Conservation (phyloP, 2,797 vertebrate species). For the Pipistrellus pygmaeus region DNA sequence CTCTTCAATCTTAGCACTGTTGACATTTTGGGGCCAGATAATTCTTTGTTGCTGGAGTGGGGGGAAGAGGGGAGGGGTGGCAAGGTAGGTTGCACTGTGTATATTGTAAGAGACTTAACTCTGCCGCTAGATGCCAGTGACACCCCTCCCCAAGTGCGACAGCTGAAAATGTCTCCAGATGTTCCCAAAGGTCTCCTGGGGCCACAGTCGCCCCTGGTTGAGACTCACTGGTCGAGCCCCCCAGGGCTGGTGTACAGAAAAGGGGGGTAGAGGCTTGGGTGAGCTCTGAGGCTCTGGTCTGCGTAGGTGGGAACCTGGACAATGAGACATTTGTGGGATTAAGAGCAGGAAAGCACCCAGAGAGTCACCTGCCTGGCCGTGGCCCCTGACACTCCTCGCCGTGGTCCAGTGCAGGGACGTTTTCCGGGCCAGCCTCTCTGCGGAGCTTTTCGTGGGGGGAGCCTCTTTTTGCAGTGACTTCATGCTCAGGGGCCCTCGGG, state of each 20-base stretch:
- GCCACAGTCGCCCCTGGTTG: background rate
- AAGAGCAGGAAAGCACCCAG: background rate
- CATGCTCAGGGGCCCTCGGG: background rate
- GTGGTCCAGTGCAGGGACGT: background rate
- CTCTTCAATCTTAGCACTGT: background rate
- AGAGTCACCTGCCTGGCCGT: background rate
- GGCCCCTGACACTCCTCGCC: background rate
- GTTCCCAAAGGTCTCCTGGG: background rate
- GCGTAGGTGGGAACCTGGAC: background rate
- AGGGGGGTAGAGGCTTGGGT: background rate
- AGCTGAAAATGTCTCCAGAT: background rate
- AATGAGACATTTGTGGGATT: background rate
- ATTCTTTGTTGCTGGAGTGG: background rate
- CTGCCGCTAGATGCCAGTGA: background rate
- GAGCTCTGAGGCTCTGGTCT: background rate
- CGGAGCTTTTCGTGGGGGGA: background rate
- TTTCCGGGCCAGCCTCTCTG: background rate
- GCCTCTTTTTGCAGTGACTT: background rate
- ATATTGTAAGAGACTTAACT: background rate
- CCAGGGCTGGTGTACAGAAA: background rate
- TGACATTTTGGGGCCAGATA: constrained; percentile 27
- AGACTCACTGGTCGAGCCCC: background rate
- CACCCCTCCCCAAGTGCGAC: background rate
- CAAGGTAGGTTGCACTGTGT: too few relatives aligned
- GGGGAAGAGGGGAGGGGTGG: too few relatives aligned